Conservation (phyloP, 2,797 vertebrate species). For the Gobio occitaniae region DNA sequence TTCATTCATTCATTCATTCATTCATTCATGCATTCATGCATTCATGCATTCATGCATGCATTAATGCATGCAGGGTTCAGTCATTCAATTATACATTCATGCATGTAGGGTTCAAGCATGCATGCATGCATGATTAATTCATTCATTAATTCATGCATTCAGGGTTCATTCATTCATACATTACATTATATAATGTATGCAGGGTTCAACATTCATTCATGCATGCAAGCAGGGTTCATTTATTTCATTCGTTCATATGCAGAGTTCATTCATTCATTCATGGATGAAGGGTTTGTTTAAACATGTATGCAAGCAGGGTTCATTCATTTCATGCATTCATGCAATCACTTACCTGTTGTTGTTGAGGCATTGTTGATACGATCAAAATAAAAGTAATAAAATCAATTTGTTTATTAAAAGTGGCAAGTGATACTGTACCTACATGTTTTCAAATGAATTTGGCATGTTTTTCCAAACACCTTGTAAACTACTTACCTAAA, state of each 20-base stretch:
- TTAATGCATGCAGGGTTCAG: neutral
- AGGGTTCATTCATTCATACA: too few species aligned
- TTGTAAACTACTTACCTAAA: neutral
- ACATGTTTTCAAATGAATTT: neutral
- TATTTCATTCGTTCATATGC: too few species aligned
- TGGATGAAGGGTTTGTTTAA: too few species aligned
- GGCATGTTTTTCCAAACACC: neutral
- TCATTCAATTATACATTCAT: too few species aligned
- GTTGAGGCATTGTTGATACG: neutral
- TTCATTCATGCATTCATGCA: rapidly evolving
- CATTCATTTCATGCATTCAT: neutral
- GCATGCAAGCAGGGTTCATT: neutral
- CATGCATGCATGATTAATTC: neutral
- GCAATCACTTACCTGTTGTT: neutral
- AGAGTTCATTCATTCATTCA: neutral
- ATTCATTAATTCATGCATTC: neutral
- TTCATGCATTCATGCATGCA: too few species aligned
- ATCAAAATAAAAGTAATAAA: neutral
- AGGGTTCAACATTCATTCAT: neutral
- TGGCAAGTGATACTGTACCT: neutral
- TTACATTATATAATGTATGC: neutral
- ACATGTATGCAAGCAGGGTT: too few species aligned
- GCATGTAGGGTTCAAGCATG: neutral
- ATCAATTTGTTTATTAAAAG: neutral
- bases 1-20: neutral